A percentile compares a stretch with the other conserved stretches of the same genome.
These are phyloP conservation scores for Aphelocoma coerulescens DNA, from an alignment of 2,113 vertebrate genomes.

Conservation along the genomic window DNA sequence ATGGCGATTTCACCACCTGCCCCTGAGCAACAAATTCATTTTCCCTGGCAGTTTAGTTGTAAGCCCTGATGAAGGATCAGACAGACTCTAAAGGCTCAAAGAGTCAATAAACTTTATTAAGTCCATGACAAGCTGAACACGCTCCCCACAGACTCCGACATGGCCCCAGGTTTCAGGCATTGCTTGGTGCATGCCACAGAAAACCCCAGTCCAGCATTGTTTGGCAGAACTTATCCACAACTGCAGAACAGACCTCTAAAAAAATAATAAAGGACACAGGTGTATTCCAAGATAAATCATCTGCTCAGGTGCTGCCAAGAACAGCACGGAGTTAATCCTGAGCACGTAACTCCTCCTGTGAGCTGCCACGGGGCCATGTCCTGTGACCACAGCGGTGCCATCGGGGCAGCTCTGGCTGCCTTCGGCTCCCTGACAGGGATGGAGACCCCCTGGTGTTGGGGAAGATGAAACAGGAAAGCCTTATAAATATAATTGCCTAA, in stretches of 20 bases:
- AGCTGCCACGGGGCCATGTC: background rate
- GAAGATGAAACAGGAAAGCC: too few relatives aligned
- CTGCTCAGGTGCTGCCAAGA: background rate
- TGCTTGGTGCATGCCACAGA: background rate
- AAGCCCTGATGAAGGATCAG: background rate
- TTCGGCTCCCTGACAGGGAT: background rate
- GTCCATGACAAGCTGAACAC: background rate
- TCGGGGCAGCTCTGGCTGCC: background rate
- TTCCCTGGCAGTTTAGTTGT: background rate
- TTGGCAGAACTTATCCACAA: background rate
- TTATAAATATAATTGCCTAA: too few relatives aligned
- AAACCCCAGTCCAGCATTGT: background rate
- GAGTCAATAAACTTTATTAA: constrained; percentile 40
- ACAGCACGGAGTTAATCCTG: background rate
- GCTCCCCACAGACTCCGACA: background rate
- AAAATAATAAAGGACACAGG: background rate
- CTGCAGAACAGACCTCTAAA: background rate
- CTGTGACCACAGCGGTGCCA: background rate
- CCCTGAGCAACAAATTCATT: background rate
- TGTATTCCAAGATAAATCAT: background rate
- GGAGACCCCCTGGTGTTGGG: background rate
- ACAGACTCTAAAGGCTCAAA: background rate
- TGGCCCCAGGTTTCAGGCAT: background rate
- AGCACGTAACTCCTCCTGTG: background rate
- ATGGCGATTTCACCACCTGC: background rate